Evolutionary conservation across 2,113 vertebrate species (phyloP).

Genomic region (Columba livia): DNA sequence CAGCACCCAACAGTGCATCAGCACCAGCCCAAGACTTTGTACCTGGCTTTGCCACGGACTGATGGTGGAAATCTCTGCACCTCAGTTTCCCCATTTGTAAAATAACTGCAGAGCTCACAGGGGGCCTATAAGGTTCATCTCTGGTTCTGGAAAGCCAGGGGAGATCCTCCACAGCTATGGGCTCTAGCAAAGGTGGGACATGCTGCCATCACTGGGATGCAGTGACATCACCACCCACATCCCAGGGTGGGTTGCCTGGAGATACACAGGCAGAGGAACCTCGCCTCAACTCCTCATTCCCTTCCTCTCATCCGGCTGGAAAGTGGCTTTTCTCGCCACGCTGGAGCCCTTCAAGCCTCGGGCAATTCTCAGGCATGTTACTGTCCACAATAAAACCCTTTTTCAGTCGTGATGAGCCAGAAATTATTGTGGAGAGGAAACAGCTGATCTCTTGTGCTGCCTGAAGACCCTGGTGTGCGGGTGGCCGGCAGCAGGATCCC

Average conservation of each 20-base stretch:
- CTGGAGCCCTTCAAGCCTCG: not conserved
- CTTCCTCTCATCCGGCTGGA: not conserved
- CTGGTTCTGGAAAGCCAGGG: not conserved
- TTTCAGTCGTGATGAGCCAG: not conserved
- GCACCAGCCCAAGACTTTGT: not conserved
- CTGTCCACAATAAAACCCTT: not conserved
- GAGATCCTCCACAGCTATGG: fast-evolving
- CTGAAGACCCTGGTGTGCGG: not conserved
- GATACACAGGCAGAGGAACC: fast-evolving
- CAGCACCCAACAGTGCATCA: not conserved
- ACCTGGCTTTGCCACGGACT: not conserved
- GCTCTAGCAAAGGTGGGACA: not conserved
- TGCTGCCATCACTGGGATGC: not conserved
- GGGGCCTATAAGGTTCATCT: not conserved
- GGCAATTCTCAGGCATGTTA: not conserved
- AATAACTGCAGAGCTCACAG: not conserved
- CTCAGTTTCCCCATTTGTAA: not conserved
- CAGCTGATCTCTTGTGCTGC: not conserved
- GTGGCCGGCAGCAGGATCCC: not conserved
- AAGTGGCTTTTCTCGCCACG: fast-evolving
- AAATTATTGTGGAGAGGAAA: not conserved
- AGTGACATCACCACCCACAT: not conserved
- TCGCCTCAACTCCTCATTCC: not conserved
- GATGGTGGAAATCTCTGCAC: fast-evolving
- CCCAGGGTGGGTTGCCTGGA: not conserved